Conservation (phyloP, 1,140 invertebrate species). For the Lethocerus indicus region DNA sequence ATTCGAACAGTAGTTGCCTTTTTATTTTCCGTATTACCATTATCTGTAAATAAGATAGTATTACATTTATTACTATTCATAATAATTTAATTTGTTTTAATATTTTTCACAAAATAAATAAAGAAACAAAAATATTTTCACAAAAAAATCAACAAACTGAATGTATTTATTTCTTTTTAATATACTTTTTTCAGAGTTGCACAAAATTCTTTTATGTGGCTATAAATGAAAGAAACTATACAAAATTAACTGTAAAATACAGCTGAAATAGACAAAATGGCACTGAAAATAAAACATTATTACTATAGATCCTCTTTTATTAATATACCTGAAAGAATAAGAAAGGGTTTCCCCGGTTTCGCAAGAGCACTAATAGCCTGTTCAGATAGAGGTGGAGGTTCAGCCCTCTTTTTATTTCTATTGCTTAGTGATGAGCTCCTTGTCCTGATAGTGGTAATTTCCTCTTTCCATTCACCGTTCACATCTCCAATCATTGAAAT, state of each 20-base stretch:
- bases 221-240: no score
- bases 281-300: no score
- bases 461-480: conserved; percentile 7
- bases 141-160: not conserved
- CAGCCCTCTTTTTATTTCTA: conserved; percentile 19
- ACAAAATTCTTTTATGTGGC: no score
- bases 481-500: conserved; percentile 14
- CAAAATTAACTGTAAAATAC: no score
- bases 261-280: no score
- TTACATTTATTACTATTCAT: not conserved
- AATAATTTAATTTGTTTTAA: no score
- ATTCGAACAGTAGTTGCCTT: conserved; percentile 13
- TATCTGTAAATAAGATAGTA: not conserved
- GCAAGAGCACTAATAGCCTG: conserved; percentile 16
- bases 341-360: conserved; percentile 2
- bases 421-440: conserved; percentile 20
- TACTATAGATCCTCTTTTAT: no score
- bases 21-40: not conserved
- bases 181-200: no score
- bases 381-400: conserved; percentile 19
- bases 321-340: conserved; percentile 2
- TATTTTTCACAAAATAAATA: not conserved
- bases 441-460: conserved; percentile 6
- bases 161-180: no score
- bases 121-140: conserved; percentile 1